Conservation (phyloP, 2,888 invertebrate species). For the Drosophila atripex region DNA sequence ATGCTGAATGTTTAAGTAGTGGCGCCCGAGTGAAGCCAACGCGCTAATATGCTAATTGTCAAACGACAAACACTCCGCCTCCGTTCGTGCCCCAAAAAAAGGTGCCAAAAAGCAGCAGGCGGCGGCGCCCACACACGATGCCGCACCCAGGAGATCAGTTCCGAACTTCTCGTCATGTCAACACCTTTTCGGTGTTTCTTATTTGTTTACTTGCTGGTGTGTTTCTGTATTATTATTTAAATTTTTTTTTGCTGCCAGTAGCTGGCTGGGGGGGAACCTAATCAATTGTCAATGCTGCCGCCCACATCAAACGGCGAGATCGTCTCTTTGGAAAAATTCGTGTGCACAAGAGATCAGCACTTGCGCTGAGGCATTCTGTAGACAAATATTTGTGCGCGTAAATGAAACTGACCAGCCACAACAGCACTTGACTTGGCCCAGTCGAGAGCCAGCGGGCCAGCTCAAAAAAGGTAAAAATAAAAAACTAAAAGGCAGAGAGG, state of each 20-base stretch:
- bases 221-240: slow-evolving; percentile 2
- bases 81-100: slow-evolving; percentile 37
- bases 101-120: slow-evolving; percentile 60
- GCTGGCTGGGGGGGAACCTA: slow-evolving; percentile 55
- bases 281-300: slow-evolving; percentile 78
- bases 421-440: slow-evolving; percentile 70
- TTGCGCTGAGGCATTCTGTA: slow-evolving; percentile 77
- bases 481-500: slow-evolving; percentile 8
- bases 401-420: slow-evolving; percentile 81
- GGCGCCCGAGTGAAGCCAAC: slow-evolving; percentile 51
- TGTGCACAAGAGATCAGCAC: slow-evolving; percentile 76
- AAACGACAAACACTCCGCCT: slow-evolving; percentile 50
- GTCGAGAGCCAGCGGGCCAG: slow-evolving; percentile 27
- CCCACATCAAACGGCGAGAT: slow-evolving; percentile 69
- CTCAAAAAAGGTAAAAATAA: slow-evolving; percentile 15
- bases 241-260: slow-evolving; percentile 35
- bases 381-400: slow-evolving; percentile 77
- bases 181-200: slow-evolving; percentile 61
- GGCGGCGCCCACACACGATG: slow-evolving; percentile 62
- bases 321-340: slow-evolving; percentile 33
- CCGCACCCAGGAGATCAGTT: slow-evolving; percentile 24
- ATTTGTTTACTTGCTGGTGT: slow-evolving; percentile 24
- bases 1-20: background rate
- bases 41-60: slow-evolving; percentile 76
- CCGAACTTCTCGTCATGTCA: slow-evolving; percentile 55